Conservation (phyloP, 2,888 invertebrate species). For the Sminthurinus aureus region DNA sequence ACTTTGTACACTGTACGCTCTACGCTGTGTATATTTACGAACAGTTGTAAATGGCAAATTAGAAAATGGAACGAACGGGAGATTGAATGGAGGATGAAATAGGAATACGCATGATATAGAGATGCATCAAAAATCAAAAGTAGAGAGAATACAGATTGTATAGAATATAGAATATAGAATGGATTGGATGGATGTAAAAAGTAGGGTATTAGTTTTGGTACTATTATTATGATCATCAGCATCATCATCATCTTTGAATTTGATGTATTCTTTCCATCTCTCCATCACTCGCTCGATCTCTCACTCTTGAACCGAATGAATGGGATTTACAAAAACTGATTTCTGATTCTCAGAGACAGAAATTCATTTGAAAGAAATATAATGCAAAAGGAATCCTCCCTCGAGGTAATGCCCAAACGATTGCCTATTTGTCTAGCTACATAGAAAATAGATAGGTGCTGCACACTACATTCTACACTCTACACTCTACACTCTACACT, state of each 20-base stretch:
- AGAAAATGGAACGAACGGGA: neutral
- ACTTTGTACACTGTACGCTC: too few species aligned
- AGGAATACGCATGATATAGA: neutral
- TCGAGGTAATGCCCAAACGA: conserved; percentile 34
- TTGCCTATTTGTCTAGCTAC: conserved; percentile 28
- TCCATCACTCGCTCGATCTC: neutral
- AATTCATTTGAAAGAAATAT: conserved; percentile 25
- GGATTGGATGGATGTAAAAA: neutral
- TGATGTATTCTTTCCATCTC: neutral
- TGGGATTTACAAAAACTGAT: neutral
- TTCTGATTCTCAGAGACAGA: neutral
- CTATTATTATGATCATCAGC: neutral
- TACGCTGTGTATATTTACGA: too few species aligned
- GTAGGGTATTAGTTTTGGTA: conserved; percentile 12
- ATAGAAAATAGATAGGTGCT: neutral
- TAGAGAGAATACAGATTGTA: conserved; percentile 16
- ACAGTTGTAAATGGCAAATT: too few species aligned
- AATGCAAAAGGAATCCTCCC: conserved; percentile 31
- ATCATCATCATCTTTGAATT: neutral
- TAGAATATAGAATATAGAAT: too few species aligned
- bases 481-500: neutral
- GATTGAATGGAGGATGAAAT: conserved; percentile 6
- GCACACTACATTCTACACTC: neutral
- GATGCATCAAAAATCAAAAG: too few species aligned
- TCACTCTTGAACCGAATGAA: neutral